Evolutionary conservation across 2,113 vertebrate genomes (phyloP), one percentile per base, ranked within the genome.

Genomic region (Otus sunia): DNA sequence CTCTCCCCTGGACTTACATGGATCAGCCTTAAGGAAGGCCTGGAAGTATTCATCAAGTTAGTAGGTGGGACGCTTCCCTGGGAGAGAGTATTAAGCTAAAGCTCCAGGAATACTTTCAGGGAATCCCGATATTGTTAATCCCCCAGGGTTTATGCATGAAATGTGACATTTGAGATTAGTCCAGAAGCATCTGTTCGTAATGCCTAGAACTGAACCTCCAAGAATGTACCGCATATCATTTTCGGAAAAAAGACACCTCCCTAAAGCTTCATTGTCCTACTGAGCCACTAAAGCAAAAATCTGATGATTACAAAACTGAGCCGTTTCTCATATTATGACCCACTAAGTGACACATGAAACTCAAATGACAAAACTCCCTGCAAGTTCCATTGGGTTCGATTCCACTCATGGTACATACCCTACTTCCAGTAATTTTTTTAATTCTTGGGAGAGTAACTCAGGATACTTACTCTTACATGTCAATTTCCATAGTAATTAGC

Each of bases 91-190:
- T 88, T 75, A 84, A 91, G 75, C 60, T 91, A 94, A 89, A 84
- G 69, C 89, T 91, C 60, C 66, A 75, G 43, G 62, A 90, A 45
- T 49, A 78, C 77, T 91, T 75, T 62, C 73, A 91, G 88, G 73
- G 88, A 78, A 86, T 67, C 36, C 69, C n/a, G 49, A 84, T 92
- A 66, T 37, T 71, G 55, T 60, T 92, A 92, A 93, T 88, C 55
- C 92, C 23, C 41, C 45, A 58, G 88, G 81, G 71, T 90, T 96
- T 93, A 88, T 55, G 78, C 78, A 92, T 63, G 67, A 94, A 94
- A 96, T 92, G 74, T 93, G 94, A 95, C 94, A 94, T 86, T 34
- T 92, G 75, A 94, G 93, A 96, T 94, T 73, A 94, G 85, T 60
- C 94, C 81, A 90, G 69, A 95, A 69, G 63, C 71, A 79, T 96